Conservation (phyloP, 2,113 vertebrate species). For the Mionectes macconnelli region DNA sequence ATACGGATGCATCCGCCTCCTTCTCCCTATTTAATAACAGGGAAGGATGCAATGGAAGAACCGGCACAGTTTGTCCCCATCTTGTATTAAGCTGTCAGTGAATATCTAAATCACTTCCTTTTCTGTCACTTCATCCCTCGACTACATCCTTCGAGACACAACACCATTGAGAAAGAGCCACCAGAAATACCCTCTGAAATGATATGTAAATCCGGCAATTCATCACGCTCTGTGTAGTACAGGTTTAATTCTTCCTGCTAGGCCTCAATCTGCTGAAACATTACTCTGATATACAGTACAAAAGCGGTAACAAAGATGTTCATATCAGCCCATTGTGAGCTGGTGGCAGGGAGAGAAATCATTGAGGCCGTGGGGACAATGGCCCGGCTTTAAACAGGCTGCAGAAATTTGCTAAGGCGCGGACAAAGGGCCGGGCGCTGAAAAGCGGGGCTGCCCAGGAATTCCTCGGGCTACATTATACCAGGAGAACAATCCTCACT, state of each 20-base stretch:
- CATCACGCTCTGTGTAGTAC: constrained; percentile 83
- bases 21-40: not conserved
- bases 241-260: constrained; percentile 87
- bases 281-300: constrained; percentile 88
- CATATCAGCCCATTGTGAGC: constrained; percentile 85
- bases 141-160: constrained; percentile 84
- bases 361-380: constrained; percentile 85
- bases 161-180: constrained; percentile 81
- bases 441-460: constrained; percentile 72
- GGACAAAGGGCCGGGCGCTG: constrained; percentile 77
- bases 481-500: constrained; percentile 83
- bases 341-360: constrained; percentile 90
- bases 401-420: constrained; percentile 83
- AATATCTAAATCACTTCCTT: constrained; percentile 96
- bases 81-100: constrained; percentile 94
- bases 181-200: constrained; percentile 81
- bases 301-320: constrained; percentile 94
- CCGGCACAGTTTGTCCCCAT: constrained; percentile 76
- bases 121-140: constrained; percentile 82
- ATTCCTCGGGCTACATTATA: constrained; percentile 84
- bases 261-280: constrained; percentile 86
- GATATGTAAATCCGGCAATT: constrained; percentile 95
- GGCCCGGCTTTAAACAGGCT: constrained; percentile 83
- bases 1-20: not conserved
- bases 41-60: constrained; percentile 46